phyloP scores from a whole-genome alignment of 2,888 invertebrate genomes.

The Sisyra terminalis region DNA sequence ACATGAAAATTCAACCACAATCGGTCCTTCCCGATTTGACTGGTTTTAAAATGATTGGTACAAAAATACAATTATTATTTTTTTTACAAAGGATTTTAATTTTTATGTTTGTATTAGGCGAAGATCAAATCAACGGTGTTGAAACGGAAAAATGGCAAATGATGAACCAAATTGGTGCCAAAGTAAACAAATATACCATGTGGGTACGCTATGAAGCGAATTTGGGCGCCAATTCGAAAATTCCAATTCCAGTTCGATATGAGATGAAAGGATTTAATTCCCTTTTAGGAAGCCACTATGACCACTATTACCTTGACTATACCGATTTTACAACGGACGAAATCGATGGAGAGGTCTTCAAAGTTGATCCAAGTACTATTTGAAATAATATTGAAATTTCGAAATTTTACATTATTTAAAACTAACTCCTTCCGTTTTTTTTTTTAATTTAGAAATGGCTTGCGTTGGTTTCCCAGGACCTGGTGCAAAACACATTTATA shows the following conservation, averaged over 20 bases:
- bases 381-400: too few relatives aligned
- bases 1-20: conserved; percentile 47
- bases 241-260: conserved; percentile 63
- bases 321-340: conserved; percentile 45
- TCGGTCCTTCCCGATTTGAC: conserved; percentile 65
- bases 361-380: conserved; percentile 43
- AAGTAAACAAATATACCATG: conserved; percentile 75
- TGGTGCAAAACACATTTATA: conserved; percentile 53
- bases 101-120: conserved; percentile 30
- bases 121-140: conserved; percentile 53
- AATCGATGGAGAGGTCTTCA: conserved; percentile 52
- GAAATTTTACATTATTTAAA: background rate
- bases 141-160: conserved; percentile 65
- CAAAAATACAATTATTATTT: conserved; percentile 6
- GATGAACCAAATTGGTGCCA: conserved; percentile 51
- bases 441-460: conserved; percentile 42
- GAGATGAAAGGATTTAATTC: conserved; percentile 91
- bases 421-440: background rate
- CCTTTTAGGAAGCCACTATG: conserved; percentile 87
- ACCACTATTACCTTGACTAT: conserved; percentile 83
- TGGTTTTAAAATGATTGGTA: conserved; percentile 49
- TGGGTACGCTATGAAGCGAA: conserved; percentile 65
- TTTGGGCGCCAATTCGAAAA: conserved; percentile 23
- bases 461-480: conserved; percentile 80
- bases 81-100: background rate